Evolutionary conservation across 2,888 invertebrate genomes (phyloP).

Genomic region (Iselma pallidipennis): DNA sequence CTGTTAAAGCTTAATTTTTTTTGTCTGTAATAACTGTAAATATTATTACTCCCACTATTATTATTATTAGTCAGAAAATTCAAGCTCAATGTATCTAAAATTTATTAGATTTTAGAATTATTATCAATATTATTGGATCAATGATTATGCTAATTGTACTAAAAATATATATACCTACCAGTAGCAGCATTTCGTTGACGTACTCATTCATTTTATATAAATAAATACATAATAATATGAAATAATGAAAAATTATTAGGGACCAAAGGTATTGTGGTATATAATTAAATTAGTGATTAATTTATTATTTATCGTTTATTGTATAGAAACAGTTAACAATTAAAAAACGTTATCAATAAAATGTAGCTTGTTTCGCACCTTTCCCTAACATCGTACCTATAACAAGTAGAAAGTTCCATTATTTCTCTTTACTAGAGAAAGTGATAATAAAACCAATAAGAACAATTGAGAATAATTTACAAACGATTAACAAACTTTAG

Average conservation of each 20-base stretch:
- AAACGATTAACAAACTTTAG: too few relatives aligned
- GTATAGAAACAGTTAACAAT: conserved; percentile 13
- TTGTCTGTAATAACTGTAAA: conserved; percentile 13
- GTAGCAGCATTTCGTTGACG: too few relatives aligned
- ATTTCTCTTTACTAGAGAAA: not conserved
- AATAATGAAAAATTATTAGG: conserved; percentile 40
- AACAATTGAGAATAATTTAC: too few relatives aligned
- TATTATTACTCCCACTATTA: conserved; percentile 6
- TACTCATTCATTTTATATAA: not conserved
- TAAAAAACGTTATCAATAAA: conserved; percentile 19
- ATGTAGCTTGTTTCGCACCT: too few relatives aligned
- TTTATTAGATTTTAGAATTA: not conserved
- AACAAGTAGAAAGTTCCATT: too few relatives aligned
- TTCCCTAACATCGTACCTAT: too few relatives aligned
- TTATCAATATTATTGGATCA: not conserved
- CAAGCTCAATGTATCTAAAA: not conserved
- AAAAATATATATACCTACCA: not conserved
- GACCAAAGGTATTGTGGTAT: conserved; percentile 56
- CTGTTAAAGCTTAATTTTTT: conserved; percentile 41
- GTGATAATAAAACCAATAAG: too few relatives aligned
- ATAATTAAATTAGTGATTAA: conserved; percentile 33
- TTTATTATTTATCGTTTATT: conserved; percentile 46
- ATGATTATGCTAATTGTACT: not conserved
- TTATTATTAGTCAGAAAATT: not conserved
- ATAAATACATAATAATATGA: conserved; percentile 4